Evolutionary conservation across 2,888 invertebrate genomes (phyloP), one percentile per base, ranked within the genome.

Genomic region (Cerastis leucographa): DNA sequence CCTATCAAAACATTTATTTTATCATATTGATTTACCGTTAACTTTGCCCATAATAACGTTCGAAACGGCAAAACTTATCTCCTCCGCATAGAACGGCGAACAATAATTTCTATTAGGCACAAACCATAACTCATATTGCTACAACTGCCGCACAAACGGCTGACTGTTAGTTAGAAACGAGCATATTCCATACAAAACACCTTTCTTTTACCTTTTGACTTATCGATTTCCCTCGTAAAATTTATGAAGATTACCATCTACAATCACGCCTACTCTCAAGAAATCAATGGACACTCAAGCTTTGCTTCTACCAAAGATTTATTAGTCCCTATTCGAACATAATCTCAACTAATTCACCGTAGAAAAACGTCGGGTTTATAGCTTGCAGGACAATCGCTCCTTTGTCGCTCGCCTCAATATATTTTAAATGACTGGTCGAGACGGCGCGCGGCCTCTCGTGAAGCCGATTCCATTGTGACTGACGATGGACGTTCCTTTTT

Each of bases 341-440:
- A 96, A 96, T 96, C 94, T 94, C 91, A 92, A 94, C 95, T 96
- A 96, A 96, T 96, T 95, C 95, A 95, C 93, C 93, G 95, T 94
- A 94, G 95, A 96, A 95, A 95, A 95, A 95, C 93, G 93, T 92
- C 89, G 92, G 91, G 91, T 93, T 94, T 94, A 95, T 93, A 92
- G 91, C 93, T 93, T 92, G 86, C 92, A 93, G 94, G 94, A 95
- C 96, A 95, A 95, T 95, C 91, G 93, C 78, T 80, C 90, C 93
- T 94, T 96, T 96, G 96, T 96, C 90, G 92, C 84, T 87, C 87
- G 89, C 76, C 92, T 96, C 96, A 95, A 96, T 96, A 96, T 96
- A 96, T 96, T 96, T 96, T 94, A 96, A 96, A 96, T 95, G 95
- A 96, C 93, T 94, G 90, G 90, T 91, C 90, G 91, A 92, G 91